These are phyloP conservation scores for Sebastes taczanowskii DNA, from an alignment of 2,797 vertebrate genomes.

Conservation along the genomic window DNA sequence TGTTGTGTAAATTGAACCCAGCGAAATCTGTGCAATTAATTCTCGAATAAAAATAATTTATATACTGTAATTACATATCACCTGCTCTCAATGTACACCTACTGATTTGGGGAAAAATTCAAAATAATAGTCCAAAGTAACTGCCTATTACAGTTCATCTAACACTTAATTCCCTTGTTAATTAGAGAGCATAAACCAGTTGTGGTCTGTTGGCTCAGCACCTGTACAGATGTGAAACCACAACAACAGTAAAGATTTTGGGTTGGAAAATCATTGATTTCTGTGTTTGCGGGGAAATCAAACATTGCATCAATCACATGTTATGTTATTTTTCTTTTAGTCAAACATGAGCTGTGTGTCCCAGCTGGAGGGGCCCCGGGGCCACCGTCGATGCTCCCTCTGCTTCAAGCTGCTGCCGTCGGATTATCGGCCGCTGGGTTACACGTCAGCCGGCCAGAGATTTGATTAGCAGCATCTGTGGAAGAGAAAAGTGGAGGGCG, in stretches of 20 bases:
- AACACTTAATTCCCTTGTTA: background rate
- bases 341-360: background rate
- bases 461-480: constrained; percentile 53
- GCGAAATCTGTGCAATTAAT: background rate
- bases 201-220: background rate
- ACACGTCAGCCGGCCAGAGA: constrained; percentile 33
- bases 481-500: constrained; percentile 24
- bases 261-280: background rate
- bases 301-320: background rate
- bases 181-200: background rate
- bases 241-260: background rate
- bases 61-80: background rate
- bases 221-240: background rate
- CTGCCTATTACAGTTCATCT: background rate
- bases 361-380: background rate
- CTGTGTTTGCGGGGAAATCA: background rate
- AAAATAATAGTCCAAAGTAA: background rate
- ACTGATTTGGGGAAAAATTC: background rate
- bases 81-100: background rate
- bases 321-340: constrained; percentile 20
- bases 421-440: constrained; percentile 36
- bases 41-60: background rate
- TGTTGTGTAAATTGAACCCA: background rate
- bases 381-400: constrained; percentile 10
- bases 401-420: constrained; percentile 16